These are phyloP conservation scores for Poeciliopsis occidentalis DNA, from an alignment of 2,113 vertebrate genomes.

Conservation along the genomic window DNA sequence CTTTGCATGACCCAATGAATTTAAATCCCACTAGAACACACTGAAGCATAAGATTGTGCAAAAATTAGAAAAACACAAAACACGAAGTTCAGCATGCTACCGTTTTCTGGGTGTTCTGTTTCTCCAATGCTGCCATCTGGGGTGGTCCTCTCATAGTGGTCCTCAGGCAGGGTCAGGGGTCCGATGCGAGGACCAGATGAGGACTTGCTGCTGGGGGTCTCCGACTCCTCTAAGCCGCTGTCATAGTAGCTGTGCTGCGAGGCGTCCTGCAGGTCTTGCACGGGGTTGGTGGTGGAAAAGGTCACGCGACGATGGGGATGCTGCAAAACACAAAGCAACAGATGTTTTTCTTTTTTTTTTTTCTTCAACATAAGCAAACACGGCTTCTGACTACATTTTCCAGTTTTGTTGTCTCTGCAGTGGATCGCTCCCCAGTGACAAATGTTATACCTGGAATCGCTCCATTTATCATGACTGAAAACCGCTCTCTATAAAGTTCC, in stretches of 20 bases:
- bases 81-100: constrained; percentile 72
- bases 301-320: constrained; percentile 98
- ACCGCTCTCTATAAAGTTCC: constrained; percentile 46
- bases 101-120: constrained; percentile 97
- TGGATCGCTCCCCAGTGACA: neutral
- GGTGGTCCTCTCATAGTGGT: constrained; percentile 97
- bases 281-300: constrained; percentile 96
- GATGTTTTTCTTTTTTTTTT: constrained; percentile 16
- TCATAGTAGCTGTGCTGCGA: constrained; percentile 99
- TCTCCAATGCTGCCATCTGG: constrained; percentile 99
- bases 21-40: no score
- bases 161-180: constrained; percentile 94
- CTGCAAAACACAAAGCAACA: constrained; percentile 72
- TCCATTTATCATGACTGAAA: constrained; percentile 13
- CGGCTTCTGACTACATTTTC: neutral
- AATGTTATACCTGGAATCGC: constrained; percentile 1
- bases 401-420: neutral
- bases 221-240: constrained; percentile 96
- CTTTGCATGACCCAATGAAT: neutral
- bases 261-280: constrained; percentile 96
- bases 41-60: neutral
- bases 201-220: constrained; percentile 98
- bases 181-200: constrained; percentile 96
- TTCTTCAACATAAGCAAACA: constrained; percentile 12
- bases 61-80: neutral